phyloP scores from a whole-genome alignment of 2,113 vertebrate species.

The Oryzias melastigma region DNA sequence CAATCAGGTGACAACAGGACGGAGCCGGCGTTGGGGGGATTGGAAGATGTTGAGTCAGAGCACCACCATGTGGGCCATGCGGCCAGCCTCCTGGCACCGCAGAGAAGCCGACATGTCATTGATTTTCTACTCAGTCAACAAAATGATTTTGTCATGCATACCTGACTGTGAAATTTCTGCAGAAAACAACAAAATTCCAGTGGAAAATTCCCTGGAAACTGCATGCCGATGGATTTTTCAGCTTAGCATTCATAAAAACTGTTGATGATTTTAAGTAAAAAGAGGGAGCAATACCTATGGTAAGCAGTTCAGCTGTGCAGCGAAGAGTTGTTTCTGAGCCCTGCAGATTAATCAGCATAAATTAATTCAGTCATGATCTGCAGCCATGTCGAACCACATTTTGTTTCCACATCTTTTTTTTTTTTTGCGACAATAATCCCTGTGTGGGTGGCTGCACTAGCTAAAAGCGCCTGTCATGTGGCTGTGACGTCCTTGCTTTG shows the following conservation, averaged over 20 bases:
- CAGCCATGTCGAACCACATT: conserved; percentile 30
- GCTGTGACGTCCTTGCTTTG: conserved; percentile 44
- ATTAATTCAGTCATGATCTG: conserved; percentile 36
- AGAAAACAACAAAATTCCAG: conserved; percentile 54
- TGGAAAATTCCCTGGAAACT: conserved; percentile 59
- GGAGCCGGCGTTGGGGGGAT: conserved; percentile 24
- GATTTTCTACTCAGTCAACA: conserved; percentile 69
- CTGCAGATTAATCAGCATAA: conserved; percentile 54
- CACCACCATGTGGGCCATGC: conserved; percentile 65
- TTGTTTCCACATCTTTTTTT: conserved; percentile 16
- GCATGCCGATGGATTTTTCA: conserved; percentile 40
- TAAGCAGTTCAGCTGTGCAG: background rate
- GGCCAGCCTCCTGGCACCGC: conserved; percentile 9
- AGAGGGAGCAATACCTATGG: no score
- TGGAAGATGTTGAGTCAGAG: conserved; percentile 58
- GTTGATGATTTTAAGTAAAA: no score
- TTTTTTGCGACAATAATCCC: conserved; percentile 34
- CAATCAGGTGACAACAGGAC: conserved; percentile 60
- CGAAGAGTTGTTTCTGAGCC: conserved; percentile 15
- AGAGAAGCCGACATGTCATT: conserved; percentile 41
- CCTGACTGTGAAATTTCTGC: conserved; percentile 52
- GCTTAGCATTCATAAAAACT: conserved; percentile 5
- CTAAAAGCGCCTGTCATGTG: conserved; percentile 47
- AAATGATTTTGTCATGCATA: conserved; percentile 57
- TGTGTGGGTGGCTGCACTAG: conserved; percentile 55